Percentiles rank a stretch among this genome's conserved stretches.
Conservation (phyloP, 1,140 invertebrate species). For the Nymphalis io region DNA sequence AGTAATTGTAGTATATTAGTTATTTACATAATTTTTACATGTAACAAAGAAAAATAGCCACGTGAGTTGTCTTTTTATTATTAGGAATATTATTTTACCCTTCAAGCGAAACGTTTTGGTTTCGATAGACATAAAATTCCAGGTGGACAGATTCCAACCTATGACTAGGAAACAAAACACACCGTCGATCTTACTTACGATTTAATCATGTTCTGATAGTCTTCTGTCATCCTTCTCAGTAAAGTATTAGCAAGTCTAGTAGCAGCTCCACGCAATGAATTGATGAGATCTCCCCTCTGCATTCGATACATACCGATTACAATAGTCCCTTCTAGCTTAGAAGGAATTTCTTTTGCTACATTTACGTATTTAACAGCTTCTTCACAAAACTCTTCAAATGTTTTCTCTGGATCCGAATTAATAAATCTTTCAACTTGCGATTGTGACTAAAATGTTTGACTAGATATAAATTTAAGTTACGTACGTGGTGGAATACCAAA, state of each 20-base stretch:
- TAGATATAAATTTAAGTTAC: background rate
- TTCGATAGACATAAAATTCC: background rate
- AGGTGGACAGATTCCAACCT: no score
- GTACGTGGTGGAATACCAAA: no score
- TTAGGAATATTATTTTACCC: no score
- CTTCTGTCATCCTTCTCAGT: conserved; percentile 86
- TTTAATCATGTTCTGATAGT: conserved; percentile 90
- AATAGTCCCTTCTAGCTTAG: conserved; percentile 84
- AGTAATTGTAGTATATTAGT: conserved; percentile 26
- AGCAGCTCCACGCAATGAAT: conserved; percentile 85
- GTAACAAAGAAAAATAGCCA: no score
- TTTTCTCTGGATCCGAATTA: conserved; percentile 81
- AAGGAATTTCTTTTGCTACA: conserved; percentile 84
- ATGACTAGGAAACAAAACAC: no score
- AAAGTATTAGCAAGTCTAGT: conserved; percentile 86
- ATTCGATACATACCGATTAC: conserved; percentile 93
- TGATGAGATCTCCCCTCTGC: conserved; percentile 90
- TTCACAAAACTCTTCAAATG: conserved; percentile 85
- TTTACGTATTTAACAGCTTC: conserved; percentile 85
- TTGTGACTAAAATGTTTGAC: conserved; percentile 70
- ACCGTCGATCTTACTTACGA: conserved; percentile 80
- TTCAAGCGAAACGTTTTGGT: background rate
- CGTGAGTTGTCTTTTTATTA: no score
- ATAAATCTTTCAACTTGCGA: conserved; percentile 86
- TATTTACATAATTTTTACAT: no score